Percentiles rank a stretch among this genome's conserved stretches.
Evolutionary conservation across 2,113 vertebrate species (phyloP).

Genomic region (Platichthys stellatus): DNA sequence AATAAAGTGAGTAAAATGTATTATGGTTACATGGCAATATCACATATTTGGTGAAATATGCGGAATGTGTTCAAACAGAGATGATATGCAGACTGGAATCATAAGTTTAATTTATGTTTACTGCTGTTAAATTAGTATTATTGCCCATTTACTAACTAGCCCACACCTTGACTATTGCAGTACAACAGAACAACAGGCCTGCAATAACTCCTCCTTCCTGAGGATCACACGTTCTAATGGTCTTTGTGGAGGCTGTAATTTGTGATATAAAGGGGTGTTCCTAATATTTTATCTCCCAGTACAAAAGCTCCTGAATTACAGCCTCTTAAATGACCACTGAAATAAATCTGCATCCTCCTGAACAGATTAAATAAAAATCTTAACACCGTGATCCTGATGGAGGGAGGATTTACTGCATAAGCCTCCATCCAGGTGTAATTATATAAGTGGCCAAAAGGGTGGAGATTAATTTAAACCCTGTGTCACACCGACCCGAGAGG

Average conservation of each 20-base stretch:
- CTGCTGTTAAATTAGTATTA: background rate
- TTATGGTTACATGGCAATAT: background rate
- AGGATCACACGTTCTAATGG: background rate
- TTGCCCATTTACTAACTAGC: background rate
- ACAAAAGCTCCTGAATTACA: background rate
- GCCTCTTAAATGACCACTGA: slow-evolving; percentile 1
- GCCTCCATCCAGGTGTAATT: background rate
- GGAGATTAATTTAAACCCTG: background rate
- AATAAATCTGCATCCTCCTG: background rate
- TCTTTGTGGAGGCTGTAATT: background rate
- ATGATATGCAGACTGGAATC: background rate
- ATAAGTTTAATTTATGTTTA: background rate
- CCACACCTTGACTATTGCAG: background rate
- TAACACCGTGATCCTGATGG: too few species aligned
- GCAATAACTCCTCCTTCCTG: background rate
- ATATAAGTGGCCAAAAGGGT: too few species aligned
- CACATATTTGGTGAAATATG: background rate
- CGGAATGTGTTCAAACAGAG: too few species aligned
- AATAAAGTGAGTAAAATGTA: background rate
- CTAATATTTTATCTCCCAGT: background rate
- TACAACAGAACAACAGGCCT: background rate
- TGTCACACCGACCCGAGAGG: background rate
- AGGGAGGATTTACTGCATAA: background rate
- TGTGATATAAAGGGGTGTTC: background rate
- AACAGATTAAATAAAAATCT: background rate